Evolutionary conservation across 2,888 invertebrate species (phyloP).

Genomic region (Sycophila texana): DNA sequence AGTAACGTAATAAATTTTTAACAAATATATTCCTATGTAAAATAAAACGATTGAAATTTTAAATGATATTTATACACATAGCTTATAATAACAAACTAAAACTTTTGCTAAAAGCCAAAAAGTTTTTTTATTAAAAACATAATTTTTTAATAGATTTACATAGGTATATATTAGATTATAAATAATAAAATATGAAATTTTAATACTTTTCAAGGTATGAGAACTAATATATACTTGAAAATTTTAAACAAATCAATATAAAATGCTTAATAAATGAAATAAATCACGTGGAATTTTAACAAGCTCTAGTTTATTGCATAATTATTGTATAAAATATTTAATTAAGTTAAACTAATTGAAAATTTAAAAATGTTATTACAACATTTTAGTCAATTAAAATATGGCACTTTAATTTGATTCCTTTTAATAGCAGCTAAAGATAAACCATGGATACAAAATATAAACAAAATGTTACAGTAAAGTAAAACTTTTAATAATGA

Average conservation of each 20-base stretch:
- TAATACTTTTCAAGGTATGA: too few relatives aligned
- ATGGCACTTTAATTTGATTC: too few relatives aligned
- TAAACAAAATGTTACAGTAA: conserved; percentile 19
- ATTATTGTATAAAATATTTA: background rate
- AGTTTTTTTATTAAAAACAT: background rate
- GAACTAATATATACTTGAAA: too few relatives aligned
- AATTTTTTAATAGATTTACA: background rate
- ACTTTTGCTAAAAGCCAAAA: background rate
- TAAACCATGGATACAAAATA: background rate
- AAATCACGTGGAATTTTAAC: too few relatives aligned
- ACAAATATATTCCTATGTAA: conserved; percentile 13
- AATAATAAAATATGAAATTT: too few relatives aligned
- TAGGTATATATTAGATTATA: background rate
- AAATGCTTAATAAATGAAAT: too few relatives aligned
- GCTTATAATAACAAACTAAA: background rate
- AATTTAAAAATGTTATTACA: background rate
- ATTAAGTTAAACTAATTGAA: background rate
- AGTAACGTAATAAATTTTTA: background rate
- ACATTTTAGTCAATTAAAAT: too few relatives aligned
- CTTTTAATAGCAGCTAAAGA: too few relatives aligned
- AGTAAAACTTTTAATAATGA: conserved; percentile 26
- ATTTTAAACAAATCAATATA: too few relatives aligned
- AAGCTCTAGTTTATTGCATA: background rate
- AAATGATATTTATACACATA: conserved; percentile 15
- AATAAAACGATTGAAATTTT: conserved; percentile 4